Evolutionary conservation across 1,140 invertebrate species (phyloP), one percentile per base, ranked within the genome.

Genomic region (Macrostomum lignano): DNA sequence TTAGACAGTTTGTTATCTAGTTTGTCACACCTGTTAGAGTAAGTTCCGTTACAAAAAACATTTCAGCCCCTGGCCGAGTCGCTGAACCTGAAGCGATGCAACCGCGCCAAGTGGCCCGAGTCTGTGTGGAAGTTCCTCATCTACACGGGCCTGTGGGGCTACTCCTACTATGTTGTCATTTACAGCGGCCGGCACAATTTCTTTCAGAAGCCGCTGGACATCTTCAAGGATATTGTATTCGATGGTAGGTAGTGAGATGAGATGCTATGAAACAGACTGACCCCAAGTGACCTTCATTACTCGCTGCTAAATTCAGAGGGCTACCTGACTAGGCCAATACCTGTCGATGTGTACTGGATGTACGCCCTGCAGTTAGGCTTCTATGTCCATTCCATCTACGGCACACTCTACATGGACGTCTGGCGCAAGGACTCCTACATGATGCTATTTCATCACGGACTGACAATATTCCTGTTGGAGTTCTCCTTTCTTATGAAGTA

Each of bases 341-440:
- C 26, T 3, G 4, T 14, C 3, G 46, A 48, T 34, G 43, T 58
- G n/a, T 50, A 51, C 24, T 26, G 43, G 6, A 45, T 55, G 17
- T 59, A 59, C 36, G 43, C 54, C 25, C 35, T 47, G 13, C 47
- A 62, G 42, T 42, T 49, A 17, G 44, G 47, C 2, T 62, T 60
- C 38, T 61, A 61, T 37, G 21, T 61, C 3, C 58, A 61, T 39
- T 59, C 58, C 11, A 41, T 61, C 6, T 61, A 60, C 40, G 52
- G 49, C 11, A 59, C 55, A 6, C 14, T 62, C 10, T 52, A 52
- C 33, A 46, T 58, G 44, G 58, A 61, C 40, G 32, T 41, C 14
- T 52, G 49, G 49, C 35, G 59, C 20, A 55, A 47, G 30, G 57
- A 61, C 39, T 48, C 48, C n/a, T 20, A 39, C 25, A 39, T 58